A percentile compares a stretch with the other conserved stretches of the same genome.
These are phyloP conservation scores for Antedon mediterranea DNA, from an alignment of 53 echinoderm and acorn worm species.

Conservation along the genomic window DNA sequence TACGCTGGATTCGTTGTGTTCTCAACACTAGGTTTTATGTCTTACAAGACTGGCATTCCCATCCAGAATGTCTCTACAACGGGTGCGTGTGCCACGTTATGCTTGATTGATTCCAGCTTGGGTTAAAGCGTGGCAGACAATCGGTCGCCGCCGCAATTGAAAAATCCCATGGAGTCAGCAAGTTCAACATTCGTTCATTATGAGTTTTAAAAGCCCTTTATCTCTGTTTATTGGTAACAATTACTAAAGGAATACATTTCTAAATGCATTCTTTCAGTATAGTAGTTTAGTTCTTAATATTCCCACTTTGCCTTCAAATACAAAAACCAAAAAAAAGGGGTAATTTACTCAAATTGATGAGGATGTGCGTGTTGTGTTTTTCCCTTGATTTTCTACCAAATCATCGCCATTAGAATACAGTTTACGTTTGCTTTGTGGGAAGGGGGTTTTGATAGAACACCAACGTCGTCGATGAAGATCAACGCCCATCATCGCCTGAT, in stretches of 20 bases:
- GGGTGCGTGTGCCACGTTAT: background rate
- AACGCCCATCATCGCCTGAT: too few relatives aligned
- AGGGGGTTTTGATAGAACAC: too few relatives aligned
- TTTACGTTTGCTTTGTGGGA: too few relatives aligned
- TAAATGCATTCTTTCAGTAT: too few relatives aligned
- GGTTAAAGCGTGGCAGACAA: background rate
- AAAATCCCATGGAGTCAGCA: background rate
- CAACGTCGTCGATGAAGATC: too few relatives aligned
- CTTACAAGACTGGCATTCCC: conserved; percentile 48
- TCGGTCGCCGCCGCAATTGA: background rate
- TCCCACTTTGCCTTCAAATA: too few relatives aligned
- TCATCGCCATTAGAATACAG: too few relatives aligned
- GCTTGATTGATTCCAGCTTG: background rate
- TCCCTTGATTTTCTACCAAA: too few relatives aligned
- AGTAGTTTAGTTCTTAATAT: too few relatives aligned
- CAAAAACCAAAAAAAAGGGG: too few relatives aligned
- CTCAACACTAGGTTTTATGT: conserved; percentile 86
- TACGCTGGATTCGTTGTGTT: conserved; percentile 93
- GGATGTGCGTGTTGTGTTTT: too few relatives aligned
- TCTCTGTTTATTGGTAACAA: background rate
- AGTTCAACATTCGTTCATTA: background rate
- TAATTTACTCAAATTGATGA: too few relatives aligned
- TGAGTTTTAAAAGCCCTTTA: background rate
- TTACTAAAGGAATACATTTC: background rate
- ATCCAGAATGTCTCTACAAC: conserved; percentile 50